Evolutionary conservation across 2,888 invertebrate genomes (phyloP).

Genomic region (Epistrophe eligans): DNA sequence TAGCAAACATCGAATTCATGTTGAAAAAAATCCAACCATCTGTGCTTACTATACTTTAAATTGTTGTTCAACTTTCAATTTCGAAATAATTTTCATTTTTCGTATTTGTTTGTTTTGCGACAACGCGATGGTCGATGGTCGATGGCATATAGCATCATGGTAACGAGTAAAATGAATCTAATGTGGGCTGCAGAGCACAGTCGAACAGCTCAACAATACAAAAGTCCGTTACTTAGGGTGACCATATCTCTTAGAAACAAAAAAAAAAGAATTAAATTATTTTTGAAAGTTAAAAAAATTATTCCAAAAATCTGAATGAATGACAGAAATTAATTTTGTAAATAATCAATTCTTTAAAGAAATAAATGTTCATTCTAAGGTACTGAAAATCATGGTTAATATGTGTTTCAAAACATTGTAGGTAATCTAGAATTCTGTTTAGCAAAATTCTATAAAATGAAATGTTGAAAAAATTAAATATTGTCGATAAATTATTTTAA

Average conservation of each 20-base stretch:
- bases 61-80: constrained; percentile 42
- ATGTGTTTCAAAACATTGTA: no score
- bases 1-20: constrained; percentile 13
- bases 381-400: no score
- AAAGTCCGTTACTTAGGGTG: not conserved
- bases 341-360: no score
- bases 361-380: no score
- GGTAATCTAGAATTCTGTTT: no score
- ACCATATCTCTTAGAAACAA: not conserved
- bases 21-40: constrained; percentile 35
- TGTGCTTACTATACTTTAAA: constrained; percentile 17
- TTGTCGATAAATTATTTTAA: no score
- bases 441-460: no score
- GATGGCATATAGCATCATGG: not conserved
- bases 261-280: not conserved
- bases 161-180: constrained; percentile 31
- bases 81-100: constrained; percentile 46
- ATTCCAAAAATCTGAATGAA: no score
- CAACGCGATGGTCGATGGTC: not conserved
- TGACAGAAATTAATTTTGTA: no score
- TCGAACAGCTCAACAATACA: not conserved
- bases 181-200: constrained; percentile 36
- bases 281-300: no score
- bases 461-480: no score
- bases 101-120: not conserved